These are phyloP conservation scores for Holothuria scabra DNA, from an alignment of 53 echinoderm and acorn worm species.

Conservation along the genomic window DNA sequence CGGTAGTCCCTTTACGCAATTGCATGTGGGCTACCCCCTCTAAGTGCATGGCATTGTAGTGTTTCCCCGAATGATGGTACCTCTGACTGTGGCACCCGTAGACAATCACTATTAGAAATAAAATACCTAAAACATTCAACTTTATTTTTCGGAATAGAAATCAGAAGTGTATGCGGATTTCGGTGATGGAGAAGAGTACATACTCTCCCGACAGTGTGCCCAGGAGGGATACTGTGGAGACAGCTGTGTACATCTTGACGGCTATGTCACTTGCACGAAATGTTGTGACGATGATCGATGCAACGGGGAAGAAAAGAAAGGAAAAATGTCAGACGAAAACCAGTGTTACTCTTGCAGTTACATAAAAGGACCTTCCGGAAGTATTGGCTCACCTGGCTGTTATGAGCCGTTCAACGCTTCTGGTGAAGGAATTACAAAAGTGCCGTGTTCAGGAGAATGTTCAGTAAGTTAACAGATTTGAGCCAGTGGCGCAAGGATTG, in stretches of 20 bases:
- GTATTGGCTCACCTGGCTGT: slow-evolving; percentile 20
- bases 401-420: slow-evolving; percentile 13
- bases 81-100: too few relatives aligned
- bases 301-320: neutral
- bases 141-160: too few relatives aligned
- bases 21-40: too few relatives aligned
- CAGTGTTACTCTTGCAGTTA: slow-evolving; percentile 30
- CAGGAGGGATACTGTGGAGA: neutral
- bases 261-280: neutral
- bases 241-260: neutral
- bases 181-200: slow-evolving; percentile 13
- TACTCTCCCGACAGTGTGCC: slow-evolving; percentile 8
- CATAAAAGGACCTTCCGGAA: neutral
- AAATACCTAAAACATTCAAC: too few relatives aligned
- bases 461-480: slow-evolving; percentile 1
- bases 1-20: too few relatives aligned
- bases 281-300: slow-evolving; percentile 15
- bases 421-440: slow-evolving; percentile 1
- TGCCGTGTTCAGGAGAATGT: slow-evolving; percentile 1
- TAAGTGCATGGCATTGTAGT: too few relatives aligned
- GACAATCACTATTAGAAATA: too few relatives aligned
- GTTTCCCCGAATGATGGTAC: too few relatives aligned
- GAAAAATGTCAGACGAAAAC: neutral
- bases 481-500: too few relatives aligned
- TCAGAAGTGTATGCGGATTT: too few relatives aligned